Evolutionary conservation across 2,113 vertebrate genomes (phyloP).

Genomic region (Galemys pyrenaicus): DNA sequence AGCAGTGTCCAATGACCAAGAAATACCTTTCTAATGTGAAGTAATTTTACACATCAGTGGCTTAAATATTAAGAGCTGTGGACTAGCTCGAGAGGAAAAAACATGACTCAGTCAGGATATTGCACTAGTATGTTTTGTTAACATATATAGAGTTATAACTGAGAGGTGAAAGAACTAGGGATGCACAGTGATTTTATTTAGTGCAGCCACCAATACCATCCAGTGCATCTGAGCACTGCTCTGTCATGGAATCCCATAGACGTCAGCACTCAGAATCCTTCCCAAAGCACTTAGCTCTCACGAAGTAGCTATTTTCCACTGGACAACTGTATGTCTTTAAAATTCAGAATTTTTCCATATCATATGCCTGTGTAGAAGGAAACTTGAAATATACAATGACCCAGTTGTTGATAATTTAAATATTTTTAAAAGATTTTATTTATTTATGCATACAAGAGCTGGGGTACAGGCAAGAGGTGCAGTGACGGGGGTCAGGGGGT

Average conservation of each 20-base stretch:
- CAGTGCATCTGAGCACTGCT: not conserved
- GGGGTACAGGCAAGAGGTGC: too few relatives aligned
- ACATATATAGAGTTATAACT: not conserved
- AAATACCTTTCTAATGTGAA: not conserved
- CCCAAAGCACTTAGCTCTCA: not conserved
- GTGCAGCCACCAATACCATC: too few relatives aligned
- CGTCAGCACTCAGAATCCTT: not conserved
- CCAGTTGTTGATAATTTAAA: not conserved
- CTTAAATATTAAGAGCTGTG: constrained; percentile 14
- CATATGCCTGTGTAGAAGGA: not conserved
- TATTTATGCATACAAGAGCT: too few relatives aligned
- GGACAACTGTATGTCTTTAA: not conserved
- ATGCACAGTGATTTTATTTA: not conserved
- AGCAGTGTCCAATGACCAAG: not conserved
- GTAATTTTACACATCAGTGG: not conserved
- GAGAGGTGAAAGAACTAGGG: not conserved
- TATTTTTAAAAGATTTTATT: too few relatives aligned
- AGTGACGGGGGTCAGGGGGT: too few relatives aligned
- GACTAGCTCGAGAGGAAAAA: not conserved
- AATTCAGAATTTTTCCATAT: not conserved
- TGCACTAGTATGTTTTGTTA: not conserved
- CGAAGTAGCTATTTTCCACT: not conserved
- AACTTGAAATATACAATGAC: not conserved
- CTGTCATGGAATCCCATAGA: not conserved
- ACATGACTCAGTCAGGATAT: not conserved